These are phyloP conservation scores for Automeris io DNA, from an alignment of 2,888 invertebrate species.

Conservation along the genomic window DNA sequence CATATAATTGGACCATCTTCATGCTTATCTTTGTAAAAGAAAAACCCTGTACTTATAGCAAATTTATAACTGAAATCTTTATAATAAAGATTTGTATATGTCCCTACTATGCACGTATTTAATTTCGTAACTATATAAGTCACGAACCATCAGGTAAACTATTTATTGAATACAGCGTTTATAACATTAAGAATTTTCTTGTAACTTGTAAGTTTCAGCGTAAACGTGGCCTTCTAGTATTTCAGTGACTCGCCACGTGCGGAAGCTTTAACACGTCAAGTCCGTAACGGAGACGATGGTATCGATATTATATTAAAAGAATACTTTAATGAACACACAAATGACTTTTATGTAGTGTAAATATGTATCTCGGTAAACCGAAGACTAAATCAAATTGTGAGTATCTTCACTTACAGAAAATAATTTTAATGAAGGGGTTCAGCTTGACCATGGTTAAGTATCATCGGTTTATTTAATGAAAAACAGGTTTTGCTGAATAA, in stretches of 20 bases:
- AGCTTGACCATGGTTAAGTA: too few relatives aligned
- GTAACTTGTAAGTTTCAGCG: background rate
- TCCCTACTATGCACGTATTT: too few relatives aligned
- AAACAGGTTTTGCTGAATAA: too few relatives aligned
- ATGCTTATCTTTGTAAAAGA: too few relatives aligned
- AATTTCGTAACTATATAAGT: too few relatives aligned
- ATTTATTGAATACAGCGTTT: too few relatives aligned
- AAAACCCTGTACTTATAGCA: too few relatives aligned
- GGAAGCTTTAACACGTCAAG: constrained; percentile 2
- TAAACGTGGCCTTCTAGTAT: background rate
- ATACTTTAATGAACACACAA: background rate
- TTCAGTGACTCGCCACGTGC: constrained; percentile 3
- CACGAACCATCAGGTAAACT: too few relatives aligned
- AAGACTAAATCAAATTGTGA: constrained; percentile 52
- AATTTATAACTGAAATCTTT: too few relatives aligned
- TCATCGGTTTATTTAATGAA: too few relatives aligned
- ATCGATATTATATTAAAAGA: background rate
- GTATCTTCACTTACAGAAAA: constrained; percentile 19
- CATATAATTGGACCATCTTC: too few relatives aligned
- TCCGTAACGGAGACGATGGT: background rate
- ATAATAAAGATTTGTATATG: too few relatives aligned
- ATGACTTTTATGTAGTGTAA: constrained; percentile 8
- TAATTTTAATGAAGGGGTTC: background rate
- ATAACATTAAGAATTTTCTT: background rate
- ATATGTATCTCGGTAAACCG: constrained; percentile 51